Base-by-base conservation (phyloP, 2,888 invertebrate species). In the Monochamus alternatus region DNA sequence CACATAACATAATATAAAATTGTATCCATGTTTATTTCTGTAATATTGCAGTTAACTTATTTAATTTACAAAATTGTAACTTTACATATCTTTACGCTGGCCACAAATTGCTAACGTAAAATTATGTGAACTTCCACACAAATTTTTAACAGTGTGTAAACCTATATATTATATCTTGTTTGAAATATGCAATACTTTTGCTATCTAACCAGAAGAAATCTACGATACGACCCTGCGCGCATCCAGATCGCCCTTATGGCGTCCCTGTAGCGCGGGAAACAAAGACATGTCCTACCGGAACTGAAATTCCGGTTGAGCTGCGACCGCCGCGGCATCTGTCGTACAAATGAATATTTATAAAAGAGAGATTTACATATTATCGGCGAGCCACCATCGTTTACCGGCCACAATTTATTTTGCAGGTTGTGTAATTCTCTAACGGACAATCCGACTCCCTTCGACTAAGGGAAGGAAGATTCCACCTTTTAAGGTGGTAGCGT, bases 231-330 rank as follows among this genome's bases (percentile, higher is more conserved):
- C 43, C 75, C 67, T 86, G 86, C 85, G 85, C 84, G 85, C 84
- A 51, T 83, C 82, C 78, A 14, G 62, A 64, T 71, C 67, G 63
- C 44, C 73, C 73, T 65, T 66, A 73, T 73, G 68, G 72, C 68
- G 68, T 63, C 73, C 74, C 52, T 44, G 76, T 59, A 74, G 70
- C 76, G 81, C 85, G 86, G 86, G 84, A 85, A 85, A 86, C 85
- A 85, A 86, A 85, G 86, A 87, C 85, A 86, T 85, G 86, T 85
- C 83, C 84, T 83, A 87, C 88, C 88, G 89, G 89, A 88, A 89
- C 88, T 87, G 86, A 87, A 86, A 88, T 88, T 88, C 88, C 88
- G 88, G 88, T 86, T 83, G 82, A 81, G 81, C 84, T 83, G 81
- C 81, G 82, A 83, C 83, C 81, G 82, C 81, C 83, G 85, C 85